Evolutionary conservation across 2,113 vertebrate genomes (phyloP), one percentile per base, ranked within the genome.

Genomic region (Numenius arquata): DNA sequence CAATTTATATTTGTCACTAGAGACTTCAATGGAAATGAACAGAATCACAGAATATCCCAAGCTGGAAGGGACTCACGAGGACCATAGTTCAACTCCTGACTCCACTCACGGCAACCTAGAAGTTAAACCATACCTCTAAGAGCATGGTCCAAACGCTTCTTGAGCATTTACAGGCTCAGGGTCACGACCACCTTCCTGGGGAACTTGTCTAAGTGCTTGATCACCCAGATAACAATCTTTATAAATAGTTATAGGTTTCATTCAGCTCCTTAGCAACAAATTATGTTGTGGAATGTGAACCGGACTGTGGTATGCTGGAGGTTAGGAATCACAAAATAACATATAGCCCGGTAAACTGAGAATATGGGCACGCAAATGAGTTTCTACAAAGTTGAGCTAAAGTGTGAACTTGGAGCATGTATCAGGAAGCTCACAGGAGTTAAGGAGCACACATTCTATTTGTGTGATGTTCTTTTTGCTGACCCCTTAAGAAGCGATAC

Each of bases 321-420:
- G 15, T 38, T 34, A 72, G 21, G n/a, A 85, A 77, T 25, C 45
- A 61, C 8, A 15, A 65, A 48, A 15, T 18, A 81, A 81, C 22
- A 48, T 7, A 9, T 0, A 65, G 40, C 10, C 43, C 25, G 32
- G 41, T 11, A 83, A 82, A 83, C 2, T 58, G 15, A 67, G 43
- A 82, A 38, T 40, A 71, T 5, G 8, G 34, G 30, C 62, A 71
- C 8, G 29, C 8, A 66, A 16, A 15, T 17, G 5, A 93, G 10
- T 48, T 89, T 79, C 52, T 58, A 30, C 9, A 53, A 53, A 47
- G 23, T 18, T 22, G 5, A 71, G 23, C 36, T 72, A 3, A 75
- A 67, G 20, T 0, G 1, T 20, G 34, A 89, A 61, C 58, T 5
- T 53, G 27, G 20, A 86, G 15, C 5, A 58, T 0, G 0, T 11